Percentiles rank a stretch among this genome's conserved stretches.
phyloP scores from a whole-genome alignment of 1,140 invertebrate genomes.

The Gryon sp. region DNA sequence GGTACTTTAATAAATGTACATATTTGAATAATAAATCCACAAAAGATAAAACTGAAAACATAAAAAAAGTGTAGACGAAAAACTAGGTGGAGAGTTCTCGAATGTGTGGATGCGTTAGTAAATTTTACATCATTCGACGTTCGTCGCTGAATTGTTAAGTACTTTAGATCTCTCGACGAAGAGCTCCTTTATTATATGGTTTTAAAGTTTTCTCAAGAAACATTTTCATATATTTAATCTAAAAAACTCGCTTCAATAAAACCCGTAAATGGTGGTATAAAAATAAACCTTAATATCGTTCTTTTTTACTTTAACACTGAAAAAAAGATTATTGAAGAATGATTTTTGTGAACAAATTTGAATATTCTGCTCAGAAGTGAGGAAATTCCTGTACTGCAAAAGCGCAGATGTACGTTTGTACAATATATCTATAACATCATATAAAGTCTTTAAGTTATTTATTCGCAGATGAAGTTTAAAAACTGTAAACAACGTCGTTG shows the following conservation, averaged over 20 bases:
- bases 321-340: no score
- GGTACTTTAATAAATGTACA: no score
- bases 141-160: constrained; percentile 24
- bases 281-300: neutral
- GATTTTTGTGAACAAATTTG: constrained; percentile 6
- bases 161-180: constrained; percentile 5
- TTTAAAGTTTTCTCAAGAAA: constrained; percentile 19
- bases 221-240: constrained; percentile 28
- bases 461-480: constrained; percentile 16
- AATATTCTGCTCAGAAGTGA: no score
- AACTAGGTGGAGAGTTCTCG: neutral
- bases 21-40: constrained; percentile 2
- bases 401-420: no score
- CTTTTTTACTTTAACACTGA: neutral
- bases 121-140: constrained; percentile 16
- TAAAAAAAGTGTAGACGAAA: no score
- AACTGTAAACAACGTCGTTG: neutral
- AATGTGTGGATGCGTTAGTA: neutral
- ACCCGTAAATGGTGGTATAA: constrained; percentile 9
- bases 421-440: no score
- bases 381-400: no score
- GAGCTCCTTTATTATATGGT: constrained; percentile 25
- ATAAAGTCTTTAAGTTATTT: no score
- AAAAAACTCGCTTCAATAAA: constrained; percentile 10
- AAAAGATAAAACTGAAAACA: neutral